These are phyloP conservation scores for Oncopodura yosiiana DNA, from an alignment of 1,140 invertebrate genomes.

Conservation along the genomic window DNA sequence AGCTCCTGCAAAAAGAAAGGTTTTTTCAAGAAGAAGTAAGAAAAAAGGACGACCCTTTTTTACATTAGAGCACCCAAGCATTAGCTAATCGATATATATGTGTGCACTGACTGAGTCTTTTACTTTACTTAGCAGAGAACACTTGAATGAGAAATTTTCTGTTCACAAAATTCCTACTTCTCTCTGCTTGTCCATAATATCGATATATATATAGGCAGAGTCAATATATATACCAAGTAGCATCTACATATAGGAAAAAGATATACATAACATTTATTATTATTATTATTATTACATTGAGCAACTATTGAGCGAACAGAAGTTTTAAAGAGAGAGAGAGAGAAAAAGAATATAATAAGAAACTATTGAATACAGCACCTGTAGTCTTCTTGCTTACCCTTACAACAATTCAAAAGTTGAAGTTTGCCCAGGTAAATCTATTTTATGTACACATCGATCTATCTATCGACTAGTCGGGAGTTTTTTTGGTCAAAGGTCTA, in stretches of 20 bases:
- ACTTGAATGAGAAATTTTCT: slow-evolving; percentile 23
- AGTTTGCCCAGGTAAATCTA: slow-evolving; percentile 6
- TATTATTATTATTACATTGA: too few species aligned
- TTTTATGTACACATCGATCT: neutral
- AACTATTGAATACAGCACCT: neutral
- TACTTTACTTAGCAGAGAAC: too few species aligned
- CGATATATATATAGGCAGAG: too few species aligned
- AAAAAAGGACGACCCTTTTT: neutral
- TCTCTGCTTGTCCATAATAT: slow-evolving; percentile 23
- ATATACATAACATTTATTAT: too few species aligned
- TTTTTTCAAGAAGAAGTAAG: slow-evolving; percentile 6
- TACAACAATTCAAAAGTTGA: neutral
- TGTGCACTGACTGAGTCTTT: too few species aligned
- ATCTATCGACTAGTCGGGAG: neutral
- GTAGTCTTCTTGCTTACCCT: too few species aligned
- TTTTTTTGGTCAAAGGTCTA: slow-evolving; percentile 12
- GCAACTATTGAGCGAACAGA: too few species aligned
- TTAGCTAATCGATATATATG: slow-evolving; percentile 29
- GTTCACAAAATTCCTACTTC: slow-evolving; percentile 9
- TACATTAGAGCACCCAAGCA: slow-evolving; percentile 23
- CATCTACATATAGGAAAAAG: too few species aligned
- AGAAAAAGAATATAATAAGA: slow-evolving; percentile 11
- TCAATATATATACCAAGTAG: too few species aligned
- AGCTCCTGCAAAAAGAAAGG: too few species aligned
- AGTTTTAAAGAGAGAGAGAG: too few species aligned